Percentiles rank a stretch among this genome's conserved stretches.
phyloP scores from a whole-genome alignment of 2,888 invertebrate genomes.

The Dasypogon diadema region DNA sequence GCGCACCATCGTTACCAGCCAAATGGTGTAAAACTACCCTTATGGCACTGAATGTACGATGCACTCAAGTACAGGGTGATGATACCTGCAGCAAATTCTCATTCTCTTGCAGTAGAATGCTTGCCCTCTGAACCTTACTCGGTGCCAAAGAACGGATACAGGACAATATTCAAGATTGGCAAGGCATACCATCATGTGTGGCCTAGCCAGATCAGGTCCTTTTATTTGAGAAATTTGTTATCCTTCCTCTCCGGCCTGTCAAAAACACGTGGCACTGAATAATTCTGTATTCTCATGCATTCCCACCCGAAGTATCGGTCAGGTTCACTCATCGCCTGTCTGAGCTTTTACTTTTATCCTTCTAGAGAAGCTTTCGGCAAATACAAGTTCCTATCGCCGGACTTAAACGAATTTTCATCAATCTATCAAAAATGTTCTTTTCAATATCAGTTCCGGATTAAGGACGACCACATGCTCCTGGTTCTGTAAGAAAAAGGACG shows the following conservation, averaged over 20 bases:
- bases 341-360: slow-evolving; percentile 8
- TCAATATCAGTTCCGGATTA: slow-evolving; percentile 2
- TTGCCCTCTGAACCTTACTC: not conserved
- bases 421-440: not conserved
- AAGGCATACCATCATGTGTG: not conserved
- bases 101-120: not conserved
- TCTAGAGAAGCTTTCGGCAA: not conserved
- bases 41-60: not conserved
- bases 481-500: not conserved
- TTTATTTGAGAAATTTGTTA: slow-evolving; percentile 36
- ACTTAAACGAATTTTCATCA: not conserved
- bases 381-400: not conserved
- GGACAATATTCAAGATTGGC: not conserved
- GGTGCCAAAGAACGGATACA: not conserved
- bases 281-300: slow-evolving; percentile 32
- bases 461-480: not conserved
- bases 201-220: not conserved
- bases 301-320: not conserved
- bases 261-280: slow-evolving; percentile 37
- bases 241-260: slow-evolving; percentile 39
- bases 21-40: not conserved
- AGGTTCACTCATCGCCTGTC: not conserved
- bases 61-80: not conserved
- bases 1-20: not conserved
- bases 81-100: slow-evolving; percentile 12